Conservation (phyloP, 1,140 invertebrate species). For the Caenorhabditis elegans region DNA sequence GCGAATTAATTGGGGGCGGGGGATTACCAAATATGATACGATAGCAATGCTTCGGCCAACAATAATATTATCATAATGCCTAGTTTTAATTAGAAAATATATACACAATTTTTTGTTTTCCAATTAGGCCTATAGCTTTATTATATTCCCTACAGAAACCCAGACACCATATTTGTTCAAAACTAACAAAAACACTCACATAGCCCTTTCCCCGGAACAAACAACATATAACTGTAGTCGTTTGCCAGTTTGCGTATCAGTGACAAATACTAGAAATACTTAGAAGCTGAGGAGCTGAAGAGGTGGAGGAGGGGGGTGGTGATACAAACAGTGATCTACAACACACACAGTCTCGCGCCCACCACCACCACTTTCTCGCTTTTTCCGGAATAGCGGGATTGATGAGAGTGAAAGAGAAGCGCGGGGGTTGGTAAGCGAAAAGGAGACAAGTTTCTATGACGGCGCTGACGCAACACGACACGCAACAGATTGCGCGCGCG, state of each 20-base stretch:
- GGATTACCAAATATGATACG: background rate
- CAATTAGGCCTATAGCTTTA: too few relatives aligned
- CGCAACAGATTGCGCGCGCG: constrained; percentile 20
- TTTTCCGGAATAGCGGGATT: constrained; percentile 29
- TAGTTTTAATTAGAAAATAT: too few relatives aligned
- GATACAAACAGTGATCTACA: background rate
- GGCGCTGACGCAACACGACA: constrained; percentile 23
- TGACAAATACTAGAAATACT: too few relatives aligned
- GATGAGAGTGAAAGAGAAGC: constrained; percentile 22
- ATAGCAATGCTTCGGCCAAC: too few relatives aligned
- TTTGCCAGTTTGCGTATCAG: constrained; percentile 3
- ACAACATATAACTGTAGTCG: constrained; percentile 41
- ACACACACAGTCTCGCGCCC: background rate
- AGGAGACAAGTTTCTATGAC: constrained; percentile 13
- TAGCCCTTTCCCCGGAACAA: constrained; percentile 39
- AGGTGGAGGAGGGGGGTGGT: background rate
- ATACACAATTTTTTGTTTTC: too few relatives aligned
- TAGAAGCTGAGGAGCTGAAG: too few relatives aligned
- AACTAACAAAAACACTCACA: constrained; percentile 15
- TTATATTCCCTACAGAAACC: too few relatives aligned
- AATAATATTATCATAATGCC: too few relatives aligned
- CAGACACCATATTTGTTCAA: too few relatives aligned
- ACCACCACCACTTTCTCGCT: background rate
- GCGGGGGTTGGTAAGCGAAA: background rate
- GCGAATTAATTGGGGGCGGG: background rate